These are phyloP conservation scores for Exephanes ischioxanthus DNA, from an alignment of 2,888 invertebrate genomes.

Conservation along the genomic window DNA sequence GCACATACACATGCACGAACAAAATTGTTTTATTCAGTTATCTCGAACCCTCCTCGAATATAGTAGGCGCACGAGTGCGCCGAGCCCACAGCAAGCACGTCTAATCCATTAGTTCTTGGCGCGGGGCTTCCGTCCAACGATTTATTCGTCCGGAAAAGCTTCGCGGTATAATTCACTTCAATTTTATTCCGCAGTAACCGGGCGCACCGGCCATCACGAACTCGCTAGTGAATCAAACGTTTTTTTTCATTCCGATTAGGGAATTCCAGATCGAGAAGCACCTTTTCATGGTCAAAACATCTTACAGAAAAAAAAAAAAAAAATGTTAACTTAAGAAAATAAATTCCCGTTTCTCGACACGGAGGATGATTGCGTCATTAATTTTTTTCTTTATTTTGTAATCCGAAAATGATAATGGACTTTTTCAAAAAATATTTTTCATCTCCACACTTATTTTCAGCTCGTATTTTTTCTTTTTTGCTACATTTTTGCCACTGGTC, in stretches of 20 bases:
- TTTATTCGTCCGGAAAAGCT: slow-evolving; percentile 68
- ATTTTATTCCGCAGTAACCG: slow-evolving; percentile 60
- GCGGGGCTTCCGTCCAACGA: slow-evolving; percentile 61
- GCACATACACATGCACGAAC: slow-evolving; percentile 15
- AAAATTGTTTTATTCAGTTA: slow-evolving; percentile 59
- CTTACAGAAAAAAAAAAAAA: too few relatives aligned
- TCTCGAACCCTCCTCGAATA: slow-evolving; percentile 36
- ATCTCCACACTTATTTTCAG: too few relatives aligned
- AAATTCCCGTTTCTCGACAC: too few relatives aligned
- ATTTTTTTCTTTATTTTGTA: too few relatives aligned
- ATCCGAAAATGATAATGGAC: too few relatives aligned
- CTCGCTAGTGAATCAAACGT: slow-evolving; percentile 44
- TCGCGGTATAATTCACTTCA: slow-evolving; percentile 65
- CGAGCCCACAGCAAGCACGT: slow-evolving; percentile 55
- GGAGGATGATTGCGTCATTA: too few relatives aligned
- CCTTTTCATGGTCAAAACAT: neutral
- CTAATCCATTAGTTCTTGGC: slow-evolving; percentile 70
- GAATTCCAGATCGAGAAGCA: neutral
- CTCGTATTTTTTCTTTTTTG: too few relatives aligned
- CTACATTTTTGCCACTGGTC: too few relatives aligned
- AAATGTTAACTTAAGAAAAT: too few relatives aligned
- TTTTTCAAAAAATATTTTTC: too few relatives aligned
- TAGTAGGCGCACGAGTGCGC: slow-evolving; percentile 63
- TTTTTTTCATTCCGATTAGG: neutral
- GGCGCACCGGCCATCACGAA: slow-evolving; percentile 69